Evolutionary conservation across 2,113 vertebrate species (phyloP), one percentile per base, ranked within the genome.

Genomic region (Arenaria interpres): DNA sequence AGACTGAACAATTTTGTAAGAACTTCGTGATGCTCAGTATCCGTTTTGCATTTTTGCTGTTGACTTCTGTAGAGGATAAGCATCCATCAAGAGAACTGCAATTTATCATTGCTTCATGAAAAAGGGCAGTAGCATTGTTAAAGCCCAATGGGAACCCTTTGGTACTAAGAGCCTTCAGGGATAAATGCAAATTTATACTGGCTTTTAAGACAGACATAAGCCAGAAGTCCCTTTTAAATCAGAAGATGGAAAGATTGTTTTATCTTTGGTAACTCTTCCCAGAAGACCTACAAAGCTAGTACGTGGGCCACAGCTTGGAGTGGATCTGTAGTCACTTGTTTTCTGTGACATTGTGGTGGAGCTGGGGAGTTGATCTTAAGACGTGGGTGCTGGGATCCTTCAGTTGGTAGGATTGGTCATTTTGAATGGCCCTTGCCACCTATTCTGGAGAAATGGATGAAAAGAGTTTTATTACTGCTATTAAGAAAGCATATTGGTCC

Each of bases 111-210:
- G 74, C 88, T 78, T 56, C 48, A 18, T 72, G 43, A 72, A 54
- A 93, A 91, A 97, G 74, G 89, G 91, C 91, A 91, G 30, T 39
- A 64, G 77, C 85, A 96, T 97, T 96, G 96, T 97, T 93, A 75
- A 5, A 97, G 39, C 48, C 94, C 48, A 39, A 75, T 89, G 89
- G 89, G 74, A 95, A 60, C 87, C 89, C 89, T 94, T 94, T 96
- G 84, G 57, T 82, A 7, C 45, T 12, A 6, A 33, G 35, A 82
- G 33, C 93, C 94, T 91, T 59, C 53, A 50, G 94, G 91, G 89
- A 60, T 56, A 95, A 91, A 96, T 89, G 93, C 81, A 82, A 60
- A 96, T 91, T 96, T 82, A 59, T 68, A 21, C 19, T 88, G 84
- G n/a, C 67, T 91, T 89, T 82, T 60, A 56, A 78, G 77, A 68